A percentile compares a stretch with the other conserved stretches of the same genome.
Evolutionary conservation across 2,888 invertebrate genomes (phyloP).

Genomic region (Smittia sp.): DNA sequence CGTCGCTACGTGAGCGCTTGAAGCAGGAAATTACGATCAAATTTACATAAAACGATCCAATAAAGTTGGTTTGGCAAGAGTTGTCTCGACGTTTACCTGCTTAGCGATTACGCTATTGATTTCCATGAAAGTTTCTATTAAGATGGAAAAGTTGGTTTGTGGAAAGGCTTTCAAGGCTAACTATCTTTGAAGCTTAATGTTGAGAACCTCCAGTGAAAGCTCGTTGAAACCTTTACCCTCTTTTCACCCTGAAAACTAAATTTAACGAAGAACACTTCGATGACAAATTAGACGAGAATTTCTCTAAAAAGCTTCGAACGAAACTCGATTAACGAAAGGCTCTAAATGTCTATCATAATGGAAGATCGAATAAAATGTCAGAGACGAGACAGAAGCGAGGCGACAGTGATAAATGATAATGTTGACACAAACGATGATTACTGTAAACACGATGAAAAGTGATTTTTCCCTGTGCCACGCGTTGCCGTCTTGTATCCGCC

Average conservation of each 20-base stretch:
- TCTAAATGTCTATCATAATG: background rate
- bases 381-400: background rate
- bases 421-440: slow-evolving; percentile 39
- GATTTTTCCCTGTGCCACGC: slow-evolving; percentile 13
- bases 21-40: slow-evolving; percentile 4
- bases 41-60: slow-evolving; percentile 8
- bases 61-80: background rate
- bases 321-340: no score
- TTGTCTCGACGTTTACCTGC: background rate
- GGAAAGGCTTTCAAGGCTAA: no score
- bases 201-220: no score
- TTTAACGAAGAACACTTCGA: no score
- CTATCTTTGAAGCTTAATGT: no score
- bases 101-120: background rate
- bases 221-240: no score
- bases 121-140: background rate
- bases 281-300: no score
- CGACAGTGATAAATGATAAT: slow-evolving; percentile 37
- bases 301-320: no score
- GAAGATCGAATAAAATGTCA: background rate
- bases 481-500: background rate
- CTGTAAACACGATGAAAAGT: slow-evolving; percentile 38
- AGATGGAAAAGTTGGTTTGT: no score
- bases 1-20: background rate
- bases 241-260: no score